Evolutionary conservation across 2,888 invertebrate species (phyloP), one percentile per base, ranked within the genome.

Genomic region (Danaus chrysippus): DNA sequence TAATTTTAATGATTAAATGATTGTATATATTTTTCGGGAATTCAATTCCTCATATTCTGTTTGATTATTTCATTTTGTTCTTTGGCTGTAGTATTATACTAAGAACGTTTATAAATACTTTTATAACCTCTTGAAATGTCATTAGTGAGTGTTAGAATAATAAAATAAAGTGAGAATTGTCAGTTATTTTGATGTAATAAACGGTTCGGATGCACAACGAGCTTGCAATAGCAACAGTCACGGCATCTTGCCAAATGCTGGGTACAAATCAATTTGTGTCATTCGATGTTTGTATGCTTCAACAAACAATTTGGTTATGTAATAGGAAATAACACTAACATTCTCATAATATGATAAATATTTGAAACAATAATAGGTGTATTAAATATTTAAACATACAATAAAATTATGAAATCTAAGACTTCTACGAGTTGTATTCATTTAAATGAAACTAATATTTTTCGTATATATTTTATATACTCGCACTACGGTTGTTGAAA

Each of bases 201-300:
- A 67, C 60, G 59, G 59, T 65, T 66, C 55, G 62, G 61, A 62
- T 61, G 62, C 64, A 61, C 62, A 59, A 19, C 61, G 62, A 19
- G 64, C 56, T 66, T 69, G 61, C 60, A 66, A 68, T 64, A 43
- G 67, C 63, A 58, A 54, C 53, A 64, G 64, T 66, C 62, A 54
- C 54, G 70, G 69, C 70, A 65, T 19, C 13, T 12, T 70, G 70
- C 67, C 70, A 69, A 67, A 64, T 65, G 54, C 41, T 61, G 52
- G 58, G 59, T 61, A 46, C 52, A 9, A 53, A 64, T 64, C 64
- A 64, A 60, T 60, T 59, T 54, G 19, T 56, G 54, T 61, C 59
- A 52, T 53, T 64, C 54, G 46, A n/a, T n/a, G n/a, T 12, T 46
- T 46, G 46, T 49, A 15, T 49, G n/a, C 17, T 49, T 17, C 11